phyloP scores from a whole-genome alignment of 2,888 invertebrate species.

The Baccha elongata region DNA sequence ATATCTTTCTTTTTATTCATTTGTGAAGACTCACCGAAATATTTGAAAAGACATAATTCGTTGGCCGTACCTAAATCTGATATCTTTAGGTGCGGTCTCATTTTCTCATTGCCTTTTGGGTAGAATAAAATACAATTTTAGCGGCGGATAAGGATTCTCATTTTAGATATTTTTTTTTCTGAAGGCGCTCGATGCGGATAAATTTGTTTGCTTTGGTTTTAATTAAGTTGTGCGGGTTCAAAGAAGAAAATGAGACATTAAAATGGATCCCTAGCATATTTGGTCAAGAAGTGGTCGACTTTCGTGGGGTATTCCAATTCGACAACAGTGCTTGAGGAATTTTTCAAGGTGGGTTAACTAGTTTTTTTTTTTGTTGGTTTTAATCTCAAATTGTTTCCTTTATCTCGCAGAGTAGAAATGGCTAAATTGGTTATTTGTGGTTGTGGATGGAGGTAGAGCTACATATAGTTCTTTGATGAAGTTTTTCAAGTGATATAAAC shows the following conservation, averaged over 20 bases:
- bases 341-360: constrained; percentile 10
- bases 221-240: constrained; percentile 62
- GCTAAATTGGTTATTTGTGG: too few relatives aligned
- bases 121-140: constrained; percentile 47
- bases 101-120: constrained; percentile 35
- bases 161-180: constrained; percentile 20
- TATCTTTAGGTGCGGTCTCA: constrained; percentile 50
- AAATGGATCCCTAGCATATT: constrained; percentile 51
- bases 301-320: constrained; percentile 1
- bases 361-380: background rate
- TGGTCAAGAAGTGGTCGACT: constrained; percentile 38
- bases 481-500: too few relatives aligned
- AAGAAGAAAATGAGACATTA: constrained; percentile 56
- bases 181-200: constrained; percentile 39
- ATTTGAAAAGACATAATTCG: constrained; percentile 38
- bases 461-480: too few relatives aligned
- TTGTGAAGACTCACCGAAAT: constrained; percentile 31
- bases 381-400: background rate
- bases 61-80: constrained; percentile 29
- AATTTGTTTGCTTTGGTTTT: constrained; percentile 63
- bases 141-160: constrained; percentile 56
- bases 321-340: constrained; percentile 45
- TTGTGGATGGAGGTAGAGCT: too few relatives aligned
- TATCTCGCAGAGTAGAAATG: too few relatives aligned
- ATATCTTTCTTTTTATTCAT: constrained; percentile 36